Percentiles rank a stretch among this genome's conserved stretches.
These are phyloP conservation scores for Ips nitidus DNA, from an alignment of 1,140 invertebrate genomes.

Conservation along the genomic window DNA sequence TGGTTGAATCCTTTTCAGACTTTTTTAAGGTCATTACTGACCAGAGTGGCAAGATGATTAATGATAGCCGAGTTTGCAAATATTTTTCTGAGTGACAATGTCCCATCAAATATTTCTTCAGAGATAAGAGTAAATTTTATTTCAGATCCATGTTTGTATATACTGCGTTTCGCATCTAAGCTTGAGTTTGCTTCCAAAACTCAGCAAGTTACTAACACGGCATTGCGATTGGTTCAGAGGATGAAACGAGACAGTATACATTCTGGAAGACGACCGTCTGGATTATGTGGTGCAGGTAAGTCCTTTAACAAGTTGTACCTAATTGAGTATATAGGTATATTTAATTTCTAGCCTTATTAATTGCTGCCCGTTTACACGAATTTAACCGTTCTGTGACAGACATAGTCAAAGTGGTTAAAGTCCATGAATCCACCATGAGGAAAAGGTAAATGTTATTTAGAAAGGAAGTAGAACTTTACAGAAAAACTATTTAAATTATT, in stretches of 20 bases:
- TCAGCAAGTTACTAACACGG: constrained; percentile 89
- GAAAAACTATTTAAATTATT: too few relatives aligned
- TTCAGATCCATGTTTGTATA: constrained; percentile 92
- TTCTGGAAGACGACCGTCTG: constrained; percentile 92
- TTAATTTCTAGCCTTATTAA: constrained; percentile 76
- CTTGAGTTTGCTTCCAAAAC: constrained; percentile 91
- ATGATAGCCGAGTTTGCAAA: too few relatives aligned
- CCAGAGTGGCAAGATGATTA: too few relatives aligned
- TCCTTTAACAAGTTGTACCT: constrained; percentile 9
- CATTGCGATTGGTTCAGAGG: constrained; percentile 87
- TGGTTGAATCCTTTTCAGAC: too few relatives aligned
- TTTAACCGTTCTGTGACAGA: constrained; percentile 86
- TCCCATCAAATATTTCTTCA: background rate
- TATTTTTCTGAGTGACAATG: too few relatives aligned
- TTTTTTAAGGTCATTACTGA: too few relatives aligned
- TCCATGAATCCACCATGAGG: constrained; percentile 89
- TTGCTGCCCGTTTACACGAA: constrained; percentile 90
- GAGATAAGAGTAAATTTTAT: background rate
- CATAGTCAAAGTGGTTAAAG: constrained; percentile 93
- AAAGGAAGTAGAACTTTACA: too few relatives aligned
- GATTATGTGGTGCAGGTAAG: constrained; percentile 92
- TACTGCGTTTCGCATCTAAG: constrained; percentile 91
- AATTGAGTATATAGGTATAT: background rate
- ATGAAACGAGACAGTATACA: constrained; percentile 99
- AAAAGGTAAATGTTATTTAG: constrained; percentile 65